These are phyloP conservation scores for Dufourea novaeangliae DNA, from an alignment of 1,140 invertebrate species.

Conservation along the genomic window DNA sequence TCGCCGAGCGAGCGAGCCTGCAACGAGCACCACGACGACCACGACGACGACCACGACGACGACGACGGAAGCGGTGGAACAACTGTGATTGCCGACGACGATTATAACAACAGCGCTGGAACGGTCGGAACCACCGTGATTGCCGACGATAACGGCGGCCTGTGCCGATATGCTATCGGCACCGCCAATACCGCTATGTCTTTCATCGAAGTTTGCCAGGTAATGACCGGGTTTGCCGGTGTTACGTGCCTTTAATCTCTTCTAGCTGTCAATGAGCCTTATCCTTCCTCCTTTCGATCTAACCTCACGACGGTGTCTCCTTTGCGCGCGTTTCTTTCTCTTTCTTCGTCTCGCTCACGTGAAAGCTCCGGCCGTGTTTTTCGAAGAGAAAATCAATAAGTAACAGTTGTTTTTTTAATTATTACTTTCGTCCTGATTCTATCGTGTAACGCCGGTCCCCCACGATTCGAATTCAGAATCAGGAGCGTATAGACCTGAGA, in stretches of 20 bases:
- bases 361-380: background rate
- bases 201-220: constrained; percentile 79
- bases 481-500: background rate
- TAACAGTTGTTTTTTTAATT: background rate
- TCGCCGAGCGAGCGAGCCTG: constrained; percentile 61
- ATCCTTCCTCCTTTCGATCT: background rate
- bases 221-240: constrained; percentile 55
- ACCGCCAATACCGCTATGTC: constrained; percentile 76
- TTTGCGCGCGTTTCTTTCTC: background rate
- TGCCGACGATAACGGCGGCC: constrained; percentile 67
- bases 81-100: constrained; percentile 63
- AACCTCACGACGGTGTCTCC: background rate
- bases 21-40: constrained; percentile 17
- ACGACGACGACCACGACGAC: no score
- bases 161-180: constrained; percentile 77
- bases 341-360: background rate
- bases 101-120: constrained; percentile 62
- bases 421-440: no score
- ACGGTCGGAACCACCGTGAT: constrained; percentile 38
- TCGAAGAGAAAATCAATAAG: background rate
- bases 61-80: constrained; percentile 32
- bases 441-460: background rate
- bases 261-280: background rate
- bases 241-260: constrained; percentile 5
- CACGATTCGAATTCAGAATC: background rate